Evolutionary conservation across 92 coral and sea anemone species (phyloP), one percentile per base, ranked within the genome.

Genomic region (Palythoa caribaeorum): DNA sequence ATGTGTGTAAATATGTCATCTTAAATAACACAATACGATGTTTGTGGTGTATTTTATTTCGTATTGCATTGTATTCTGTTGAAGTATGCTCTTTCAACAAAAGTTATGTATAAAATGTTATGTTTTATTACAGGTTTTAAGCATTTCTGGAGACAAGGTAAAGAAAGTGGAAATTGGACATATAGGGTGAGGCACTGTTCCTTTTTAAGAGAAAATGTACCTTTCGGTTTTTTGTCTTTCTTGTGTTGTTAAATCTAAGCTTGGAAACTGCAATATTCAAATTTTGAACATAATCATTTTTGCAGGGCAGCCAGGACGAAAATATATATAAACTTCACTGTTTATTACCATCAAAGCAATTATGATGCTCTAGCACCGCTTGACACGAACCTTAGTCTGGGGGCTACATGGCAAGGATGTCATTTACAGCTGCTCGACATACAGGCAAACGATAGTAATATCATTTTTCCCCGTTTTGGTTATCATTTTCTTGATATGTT

Each of bases 361-460:
- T 80, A 80, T 65, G 74, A 62, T 21, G 85, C 20, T 38, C 40
- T 80, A 38, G 57, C 50, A 10, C 74, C 74, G 1, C 59, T 80
- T 48, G 85, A 80, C 11, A 17, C 40, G 40, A 80, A 47, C 20
- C 85, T 80, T 44, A 17, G 55, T 7, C 70, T 6, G 40, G 59
- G 74, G 10, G 85, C 59, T 9, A 54, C 75, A 1, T 80, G 85
- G 85, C 59, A 47, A 62, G 17, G 38, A 0, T 17, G n/a, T 63
- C 39, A 48, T 17, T n/a, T 65, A 20, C 38, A 47, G 73, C 59
- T 80, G 14, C 72, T 80, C 15, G 74, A 80, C 35, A 63, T 80
- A 40, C 16, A 80, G 59, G 85, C 85, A 40, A 80, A 80, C n/a
- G 85, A 80, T 80, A 74, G 85, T 80, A 80, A 80, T 6, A 36